Evolutionary conservation across 2,797 vertebrate species (phyloP).

Genomic region (Hemitrygon akajei): DNA sequence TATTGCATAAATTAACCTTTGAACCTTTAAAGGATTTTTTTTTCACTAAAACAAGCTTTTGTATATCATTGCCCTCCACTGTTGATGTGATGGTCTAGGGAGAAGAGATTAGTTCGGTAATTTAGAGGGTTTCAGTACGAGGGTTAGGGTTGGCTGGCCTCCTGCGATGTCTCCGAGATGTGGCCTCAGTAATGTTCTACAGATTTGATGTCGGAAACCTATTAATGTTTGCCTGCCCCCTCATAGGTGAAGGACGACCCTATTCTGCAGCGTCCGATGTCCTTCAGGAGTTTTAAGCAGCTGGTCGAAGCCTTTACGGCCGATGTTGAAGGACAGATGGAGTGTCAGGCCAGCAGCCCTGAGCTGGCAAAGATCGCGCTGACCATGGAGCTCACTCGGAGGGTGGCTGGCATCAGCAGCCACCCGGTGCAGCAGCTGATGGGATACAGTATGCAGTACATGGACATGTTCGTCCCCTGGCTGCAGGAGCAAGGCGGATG

Average conservation of each 20-base stretch:
- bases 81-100: too few relatives aligned
- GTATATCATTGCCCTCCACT: too few relatives aligned
- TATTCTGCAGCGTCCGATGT: conserved; percentile 59
- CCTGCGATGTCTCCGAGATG: too few relatives aligned
- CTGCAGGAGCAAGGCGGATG: conserved; percentile 77
- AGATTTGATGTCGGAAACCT: not conserved
- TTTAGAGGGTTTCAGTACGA: too few relatives aligned
- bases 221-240: too few relatives aligned
- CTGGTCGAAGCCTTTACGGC: conserved; percentile 63
- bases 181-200: not conserved
- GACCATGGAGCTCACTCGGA: conserved; percentile 75
- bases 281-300: conserved; percentile 65
- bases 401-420: conserved; percentile 70
- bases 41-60: too few relatives aligned
- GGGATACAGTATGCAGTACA: conserved; percentile 65
- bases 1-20: too few relatives aligned
- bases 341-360: conserved; percentile 50
- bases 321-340: not conserved
- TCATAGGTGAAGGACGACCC: conserved; percentile 66
- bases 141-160: too few relatives aligned
- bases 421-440: conserved; percentile 60
- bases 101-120: too few relatives aligned
- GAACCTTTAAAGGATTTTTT: too few relatives aligned
- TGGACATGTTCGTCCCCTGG: conserved; percentile 79
- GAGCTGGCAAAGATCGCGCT: conserved; percentile 68